A percentile compares a stretch with the other conserved stretches of the same genome.
Evolutionary conservation across 2,113 vertebrate genomes (phyloP).

Genomic region (Natator depressus): DNA sequence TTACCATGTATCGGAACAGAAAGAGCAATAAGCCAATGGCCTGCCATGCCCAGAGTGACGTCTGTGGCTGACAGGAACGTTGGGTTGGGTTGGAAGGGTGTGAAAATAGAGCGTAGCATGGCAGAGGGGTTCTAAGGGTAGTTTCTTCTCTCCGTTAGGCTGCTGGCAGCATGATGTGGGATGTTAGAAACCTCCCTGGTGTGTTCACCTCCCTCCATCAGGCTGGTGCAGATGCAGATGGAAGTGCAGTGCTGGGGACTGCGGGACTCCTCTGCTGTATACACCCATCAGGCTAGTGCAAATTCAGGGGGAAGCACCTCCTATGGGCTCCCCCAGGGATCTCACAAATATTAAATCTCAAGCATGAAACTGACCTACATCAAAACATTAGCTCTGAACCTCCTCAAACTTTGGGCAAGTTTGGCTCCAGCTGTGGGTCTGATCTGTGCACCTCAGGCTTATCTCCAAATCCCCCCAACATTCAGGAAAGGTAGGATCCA

Average conservation of each 20-base stretch:
- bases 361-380: background rate
- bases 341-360: background rate
- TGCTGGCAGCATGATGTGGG: fast-evolving
- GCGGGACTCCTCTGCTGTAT: background rate
- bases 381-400: fast-evolving
- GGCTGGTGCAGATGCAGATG: background rate
- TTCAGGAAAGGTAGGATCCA: background rate
- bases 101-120: fast-evolving
- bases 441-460: background rate
- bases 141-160: fast-evolving
- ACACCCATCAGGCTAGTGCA: background rate
- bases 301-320: background rate
- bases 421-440: background rate
- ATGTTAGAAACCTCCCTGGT: background rate
- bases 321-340: background rate
- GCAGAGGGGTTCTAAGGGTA: background rate
- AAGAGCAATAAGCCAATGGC: background rate
- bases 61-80: background rate
- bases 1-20: conserved; percentile 8
- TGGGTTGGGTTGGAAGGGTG: fast-evolving
- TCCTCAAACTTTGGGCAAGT: background rate
- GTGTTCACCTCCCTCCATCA: background rate
- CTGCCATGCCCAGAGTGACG: background rate
- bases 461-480: background rate
- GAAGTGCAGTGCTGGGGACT: fast-evolving